Percentiles rank a stretch among this genome's conserved stretches.
Conservation (phyloP, 1,140 invertebrate species). For the Drosophila pseudoananassae region DNA sequence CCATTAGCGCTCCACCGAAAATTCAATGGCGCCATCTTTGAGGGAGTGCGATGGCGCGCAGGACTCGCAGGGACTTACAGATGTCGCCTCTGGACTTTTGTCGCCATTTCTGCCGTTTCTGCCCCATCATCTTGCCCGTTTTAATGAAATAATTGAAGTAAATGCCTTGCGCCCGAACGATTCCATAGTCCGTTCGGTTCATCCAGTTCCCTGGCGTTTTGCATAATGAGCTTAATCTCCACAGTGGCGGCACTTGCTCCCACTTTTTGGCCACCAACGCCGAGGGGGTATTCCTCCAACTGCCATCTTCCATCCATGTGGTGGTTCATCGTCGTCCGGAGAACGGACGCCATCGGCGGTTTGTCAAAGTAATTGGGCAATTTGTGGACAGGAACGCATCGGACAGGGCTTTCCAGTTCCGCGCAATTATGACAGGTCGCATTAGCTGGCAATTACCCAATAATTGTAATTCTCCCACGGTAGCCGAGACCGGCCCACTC, state of each 20-base stretch:
- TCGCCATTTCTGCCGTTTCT: neutral
- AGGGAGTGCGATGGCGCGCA: slow-evolving; percentile 15
- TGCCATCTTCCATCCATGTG: slow-evolving; percentile 12
- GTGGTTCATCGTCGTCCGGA: slow-evolving; percentile 8
- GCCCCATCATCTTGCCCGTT: slow-evolving; percentile 5
- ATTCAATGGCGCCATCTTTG: slow-evolving; percentile 49
- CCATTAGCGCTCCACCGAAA: slow-evolving; percentile 64
- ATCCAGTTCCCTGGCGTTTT: slow-evolving; percentile 34
- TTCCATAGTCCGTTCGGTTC: slow-evolving; percentile 15
- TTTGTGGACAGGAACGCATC: slow-evolving; percentile 7
- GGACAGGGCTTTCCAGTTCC: slow-evolving; percentile 35
- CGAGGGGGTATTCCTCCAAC: neutral
- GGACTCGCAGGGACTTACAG: slow-evolving; percentile 28
- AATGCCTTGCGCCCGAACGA: slow-evolving; percentile 55
- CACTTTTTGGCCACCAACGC: neutral
- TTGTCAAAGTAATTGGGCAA: slow-evolving; percentile 57
- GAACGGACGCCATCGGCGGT: slow-evolving; percentile 16
- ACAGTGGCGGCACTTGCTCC: slow-evolving; percentile 1
- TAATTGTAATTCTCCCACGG: slow-evolving; percentile 23
- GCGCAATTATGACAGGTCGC: slow-evolving; percentile 34
- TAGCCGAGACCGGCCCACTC: slow-evolving; percentile 24
- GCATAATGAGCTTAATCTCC: slow-evolving; percentile 55
- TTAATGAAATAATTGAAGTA: slow-evolving; percentile 76
- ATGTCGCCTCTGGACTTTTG: slow-evolving; percentile 44
- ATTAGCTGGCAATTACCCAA: slow-evolving; percentile 40